A percentile compares a stretch with the other conserved stretches of the same genome.
These are phyloP conservation scores for Enteromius afrohamiltoni DNA, from an alignment of 2,797 vertebrate species.

Conservation along the genomic window DNA sequence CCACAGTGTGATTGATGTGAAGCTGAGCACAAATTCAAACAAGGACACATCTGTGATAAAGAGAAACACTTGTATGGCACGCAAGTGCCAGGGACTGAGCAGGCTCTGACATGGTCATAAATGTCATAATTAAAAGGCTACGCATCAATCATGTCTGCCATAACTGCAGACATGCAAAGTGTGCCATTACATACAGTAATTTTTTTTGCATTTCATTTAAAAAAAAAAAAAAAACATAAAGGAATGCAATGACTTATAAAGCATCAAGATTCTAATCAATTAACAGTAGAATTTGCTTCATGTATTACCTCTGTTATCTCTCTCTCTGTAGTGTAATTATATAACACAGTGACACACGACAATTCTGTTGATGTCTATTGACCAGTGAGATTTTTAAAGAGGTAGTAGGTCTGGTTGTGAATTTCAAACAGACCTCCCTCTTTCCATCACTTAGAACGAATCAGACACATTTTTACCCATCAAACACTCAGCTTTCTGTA, in stretches of 20 bases:
- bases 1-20: constrained; percentile 50
- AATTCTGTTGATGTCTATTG: neutral
- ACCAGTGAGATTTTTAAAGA: neutral
- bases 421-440: neutral
- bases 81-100: constrained; percentile 28
- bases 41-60: constrained; percentile 44
- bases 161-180: constrained; percentile 9
- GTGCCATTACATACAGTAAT: neutral
- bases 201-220: too few relatives aligned
- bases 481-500: neutral
- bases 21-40: constrained; percentile 30
- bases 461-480: neutral
- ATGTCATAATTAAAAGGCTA: constrained; percentile 47
- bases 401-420: neutral
- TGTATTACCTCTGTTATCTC: too few relatives aligned
- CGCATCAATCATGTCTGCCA: constrained; percentile 12
- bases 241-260: too few relatives aligned
- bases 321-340: too few relatives aligned
- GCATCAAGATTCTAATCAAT: too few relatives aligned
- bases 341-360: neutral
- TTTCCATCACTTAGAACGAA: neutral
- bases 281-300: too few relatives aligned
- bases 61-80: constrained; percentile 36
- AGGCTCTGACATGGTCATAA: constrained; percentile 41
- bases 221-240: too few relatives aligned